Percentiles rank a stretch among this genome's conserved stretches.
These are phyloP conservation scores for Vesta saturnalis DNA, from an alignment of 2,888 invertebrate genomes.

Conservation along the genomic window DNA sequence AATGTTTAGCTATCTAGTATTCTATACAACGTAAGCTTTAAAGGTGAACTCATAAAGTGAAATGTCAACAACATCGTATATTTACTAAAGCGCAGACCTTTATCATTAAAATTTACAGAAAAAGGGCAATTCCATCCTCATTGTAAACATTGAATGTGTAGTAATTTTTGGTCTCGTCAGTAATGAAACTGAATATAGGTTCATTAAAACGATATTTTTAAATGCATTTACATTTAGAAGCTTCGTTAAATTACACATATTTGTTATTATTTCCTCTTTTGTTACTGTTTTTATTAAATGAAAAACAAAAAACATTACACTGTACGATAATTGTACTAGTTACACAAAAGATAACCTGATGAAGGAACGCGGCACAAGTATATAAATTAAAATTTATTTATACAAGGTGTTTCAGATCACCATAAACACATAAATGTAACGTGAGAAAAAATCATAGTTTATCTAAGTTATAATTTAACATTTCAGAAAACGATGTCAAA, in stretches of 20 bases:
- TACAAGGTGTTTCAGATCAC: too few relatives aligned
- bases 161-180: background rate
- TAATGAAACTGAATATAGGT: background rate
- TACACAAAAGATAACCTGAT: too few relatives aligned
- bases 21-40: background rate
- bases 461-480: too few relatives aligned
- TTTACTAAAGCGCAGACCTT: slow-evolving; percentile 12
- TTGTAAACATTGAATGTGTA: slow-evolving; percentile 7
- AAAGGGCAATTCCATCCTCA: slow-evolving; percentile 10
- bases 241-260: background rate
- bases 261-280: background rate
- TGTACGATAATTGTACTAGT: too few relatives aligned
- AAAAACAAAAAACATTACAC: too few relatives aligned
- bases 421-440: too few relatives aligned
- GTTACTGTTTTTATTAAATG: background rate
- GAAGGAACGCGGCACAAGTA: too few relatives aligned
- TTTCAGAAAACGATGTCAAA: too few relatives aligned
- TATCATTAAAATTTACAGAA: slow-evolving; percentile 9
- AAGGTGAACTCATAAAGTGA: slow-evolving; percentile 12
- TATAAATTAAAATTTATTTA: too few relatives aligned
- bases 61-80: slow-evolving; percentile 12
- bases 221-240: background rate
- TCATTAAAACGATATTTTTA: background rate
- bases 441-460: too few relatives aligned
- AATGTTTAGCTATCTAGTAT: background rate